Evolutionary conservation across 2,888 invertebrate genomes (phyloP), one percentile per base, ranked within the genome.

Genomic region (Trissonchulus sp.): DNA sequence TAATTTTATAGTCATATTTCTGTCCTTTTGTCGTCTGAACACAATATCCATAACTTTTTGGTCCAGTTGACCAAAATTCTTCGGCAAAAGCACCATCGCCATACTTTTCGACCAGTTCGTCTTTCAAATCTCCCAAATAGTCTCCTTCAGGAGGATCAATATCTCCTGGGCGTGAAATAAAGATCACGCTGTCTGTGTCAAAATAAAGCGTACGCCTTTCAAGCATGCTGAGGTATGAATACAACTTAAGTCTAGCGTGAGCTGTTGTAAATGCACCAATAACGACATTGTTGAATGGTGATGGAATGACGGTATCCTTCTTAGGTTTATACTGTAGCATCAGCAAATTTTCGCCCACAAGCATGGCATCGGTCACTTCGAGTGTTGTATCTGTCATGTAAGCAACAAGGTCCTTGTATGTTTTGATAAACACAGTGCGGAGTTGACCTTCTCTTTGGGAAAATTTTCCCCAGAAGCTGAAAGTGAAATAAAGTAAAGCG

Each of bases 381-480:
- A 48, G 48, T 15, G 8, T 48, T 8, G 48, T 8, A 23, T 48
- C 23, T 48, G 48, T 48, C 8, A 48, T 8, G 48, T 48, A 48
- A 8, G 8, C 23, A 8, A 65, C 65, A 8, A 65, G 34, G 8
- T 65, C 65, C 15, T 34, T 28, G 30, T 65, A 65, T 28, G 3
- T 65, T 15, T 8, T 34, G 65, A 65, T 28, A 28, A 15, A 65
- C n/a, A 31, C 34, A 8, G 65, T 34, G 8, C n/a, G 30, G 15
- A 34, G 15, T 15, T 31, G 8, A 15, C n/a, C 34, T 34, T 31
- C 31, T 28, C n/a, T 65, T 65, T 65, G 65, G 8, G 31, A 8
- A 65, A 65, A 65, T 28, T 65, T 65, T 28, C 65, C 65, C 65
- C 65, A 28, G 15, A 65, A 65, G n/a, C 65, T 65, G n/a, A 65